Base-by-base conservation (phyloP, 2,797 vertebrate species). In the Chelmon rostratus region DNA sequence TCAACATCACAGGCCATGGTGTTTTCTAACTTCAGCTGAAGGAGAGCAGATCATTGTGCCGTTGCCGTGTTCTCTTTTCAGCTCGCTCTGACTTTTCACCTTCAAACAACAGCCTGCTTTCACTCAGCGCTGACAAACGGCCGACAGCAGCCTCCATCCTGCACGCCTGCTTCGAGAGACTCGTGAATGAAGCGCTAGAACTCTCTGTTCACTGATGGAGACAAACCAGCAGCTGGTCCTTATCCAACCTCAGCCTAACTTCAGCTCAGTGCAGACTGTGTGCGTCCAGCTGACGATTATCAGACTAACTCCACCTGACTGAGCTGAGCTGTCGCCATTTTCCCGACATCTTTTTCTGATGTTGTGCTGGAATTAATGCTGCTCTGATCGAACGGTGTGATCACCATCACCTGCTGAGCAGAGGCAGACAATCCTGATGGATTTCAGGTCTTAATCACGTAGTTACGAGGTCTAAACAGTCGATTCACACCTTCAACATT, bases 61-160 rank as follows among this genome's bases (percentile, higher is more conserved):
- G 61, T 40, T 5, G 7, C 12, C 15, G 0, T 35, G 49, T 61
- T 6, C 1, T 69, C 59, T 82, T 49, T 35, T 63, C 57, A 0
- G 40, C 70, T 46, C 31, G n/a, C 25, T 70, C 28, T 68, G 63
- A 68, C 64, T 42, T 61, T 76, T 65, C 50, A 59, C 53, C 73
- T 77, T 56, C 33, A 46, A 11, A 33, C 76, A 72, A 23, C 37
- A 5, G 42, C 15, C 12, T 15, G 23, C 21, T 35, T 42, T 58
- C 12, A 37, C 72, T 3, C 28, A 52, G 23, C 28, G 68, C 71
- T 37, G 1, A n/a, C n/a, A 42, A 31, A 50, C 23, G n/a, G 16
- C 56, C 8, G 12, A n/a, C n/a, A 49, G 47, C 15, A 5, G 52
- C 52, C 25, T 35, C 2, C 23, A 33, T 33, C 40, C 40, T 53